A percentile compares a stretch with the other conserved stretches of the same genome.
phyloP scores from a whole-genome alignment of 2,113 vertebrate species.

The Cryptomyrus ogoouensis region DNA sequence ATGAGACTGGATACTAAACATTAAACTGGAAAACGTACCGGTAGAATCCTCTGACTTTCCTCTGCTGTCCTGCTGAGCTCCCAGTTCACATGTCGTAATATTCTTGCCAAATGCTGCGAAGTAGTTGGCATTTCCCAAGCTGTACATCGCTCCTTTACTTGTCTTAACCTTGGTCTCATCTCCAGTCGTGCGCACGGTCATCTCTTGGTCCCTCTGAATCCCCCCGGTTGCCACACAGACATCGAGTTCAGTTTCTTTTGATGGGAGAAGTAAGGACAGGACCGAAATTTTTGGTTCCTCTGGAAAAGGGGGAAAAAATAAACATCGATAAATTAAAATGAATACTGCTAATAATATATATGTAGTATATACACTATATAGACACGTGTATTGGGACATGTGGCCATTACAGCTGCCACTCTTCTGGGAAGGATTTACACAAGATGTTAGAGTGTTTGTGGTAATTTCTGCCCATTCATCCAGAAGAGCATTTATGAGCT shows the following conservation, averaged over 20 bases:
- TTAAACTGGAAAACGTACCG: background rate
- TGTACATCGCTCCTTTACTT: background rate
- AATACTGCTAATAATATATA: background rate
- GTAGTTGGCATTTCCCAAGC: background rate
- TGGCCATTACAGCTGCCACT: background rate
- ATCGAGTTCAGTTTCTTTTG: fast-evolving
- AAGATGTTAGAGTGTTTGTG: background rate
- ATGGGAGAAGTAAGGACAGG: background rate
- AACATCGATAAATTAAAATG: background rate
- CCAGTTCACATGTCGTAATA: background rate
- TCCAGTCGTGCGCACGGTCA: background rate
- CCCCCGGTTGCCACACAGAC: background rate
- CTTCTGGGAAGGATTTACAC: background rate
- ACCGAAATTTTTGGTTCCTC: background rate
- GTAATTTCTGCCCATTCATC: background rate
- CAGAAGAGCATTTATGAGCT: background rate
- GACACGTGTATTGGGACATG: background rate
- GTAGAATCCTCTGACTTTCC: background rate
- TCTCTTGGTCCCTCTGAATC: background rate
- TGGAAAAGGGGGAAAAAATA: background rate
- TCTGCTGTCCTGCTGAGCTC: background rate
- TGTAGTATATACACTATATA: background rate
- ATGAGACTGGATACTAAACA: background rate
- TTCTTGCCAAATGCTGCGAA: background rate
- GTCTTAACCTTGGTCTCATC: background rate